Evolutionary conservation across 1,140 invertebrate species (phyloP), one percentile per base, ranked within the genome.

Genomic region (Drosophila saltans): DNA sequence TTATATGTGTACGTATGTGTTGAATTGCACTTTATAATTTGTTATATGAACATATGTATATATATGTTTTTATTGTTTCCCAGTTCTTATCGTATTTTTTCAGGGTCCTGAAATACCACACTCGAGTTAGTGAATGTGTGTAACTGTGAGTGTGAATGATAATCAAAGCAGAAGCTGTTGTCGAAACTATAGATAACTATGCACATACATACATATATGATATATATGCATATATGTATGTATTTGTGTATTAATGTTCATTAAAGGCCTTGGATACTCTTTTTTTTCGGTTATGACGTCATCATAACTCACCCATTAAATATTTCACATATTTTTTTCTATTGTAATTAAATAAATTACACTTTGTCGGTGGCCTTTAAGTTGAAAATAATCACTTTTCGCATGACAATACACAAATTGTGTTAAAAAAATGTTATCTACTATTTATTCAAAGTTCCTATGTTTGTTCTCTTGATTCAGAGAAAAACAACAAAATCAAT

Each of bases 11-110:
- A 71, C 63, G 16, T 76, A 70, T 75, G 72, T 76, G 69, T 66
- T 73, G 30, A 83, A 74, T 83, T 83, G 84, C 83, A 86, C 52
- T 80, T 77, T 72, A 69, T 88, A 82, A 71, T 76, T 78, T 26
- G 45, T 52, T 52, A 52, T 52, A 52, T 48, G 21, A 21, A 48
- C 16, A 48, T 45, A 24, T 48, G 24, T 21, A 57, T 48, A 59
- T 48, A 56, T 33, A 45, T 60, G 36, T 21, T 36, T 68, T 71
- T 72, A 78, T 78, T 75, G 75, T 75, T 21, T 52, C 64, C 36
- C 28, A n/a, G 21, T 60, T 77, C 64, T 76, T 64, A 43, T 43
- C 62, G 48, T 45, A 39, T 30, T 11, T 67, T 39, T 58, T 57
- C 71, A 70, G 58, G 45, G 63, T 28, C 55, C 36, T 72, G 36